phyloP scores from a whole-genome alignment of 2,888 invertebrate species.

The Halictus ligatus region DNA sequence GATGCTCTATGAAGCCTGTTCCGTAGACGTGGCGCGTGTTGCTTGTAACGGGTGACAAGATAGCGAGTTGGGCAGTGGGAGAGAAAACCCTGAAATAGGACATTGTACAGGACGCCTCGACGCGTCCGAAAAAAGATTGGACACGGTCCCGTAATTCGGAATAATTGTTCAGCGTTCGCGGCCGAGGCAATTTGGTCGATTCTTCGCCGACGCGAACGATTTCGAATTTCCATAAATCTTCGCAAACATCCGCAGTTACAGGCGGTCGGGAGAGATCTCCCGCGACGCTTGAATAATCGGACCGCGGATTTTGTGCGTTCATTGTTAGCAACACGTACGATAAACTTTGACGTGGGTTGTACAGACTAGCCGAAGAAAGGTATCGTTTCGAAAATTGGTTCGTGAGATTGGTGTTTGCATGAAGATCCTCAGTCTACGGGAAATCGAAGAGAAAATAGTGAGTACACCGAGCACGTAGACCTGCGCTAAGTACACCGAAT shows the following conservation, averaged over 20 bases:
- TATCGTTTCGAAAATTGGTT: neutral
- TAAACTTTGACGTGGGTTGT: no score
- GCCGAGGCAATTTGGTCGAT: neutral
- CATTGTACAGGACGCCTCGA: constrained; percentile 38
- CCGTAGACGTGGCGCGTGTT: constrained; percentile 20
- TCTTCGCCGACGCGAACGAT: constrained; percentile 9
- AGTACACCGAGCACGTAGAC: constrained; percentile 36
- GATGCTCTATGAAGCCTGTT: constrained; percentile 41
- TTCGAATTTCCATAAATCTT: neutral
- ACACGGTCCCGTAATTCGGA: constrained; percentile 57
- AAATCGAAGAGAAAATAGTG: constrained; percentile 31
- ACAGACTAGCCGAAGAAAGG: constrained; percentile 1
- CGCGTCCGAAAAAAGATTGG: constrained; percentile 34
- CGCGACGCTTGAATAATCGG: neutral
- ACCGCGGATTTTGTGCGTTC: neutral
- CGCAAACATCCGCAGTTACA: neutral
- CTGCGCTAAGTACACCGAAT: constrained; percentile 44
- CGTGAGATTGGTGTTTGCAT: neutral
- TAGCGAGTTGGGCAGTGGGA: constrained; percentile 65
- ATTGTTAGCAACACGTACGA: neutral
- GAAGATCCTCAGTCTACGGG: neutral
- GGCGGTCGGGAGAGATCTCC: neutral
- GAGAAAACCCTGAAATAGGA: constrained; percentile 62
- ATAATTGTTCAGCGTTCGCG: constrained; percentile 36
- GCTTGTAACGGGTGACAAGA: constrained; percentile 36